phyloP scores from a whole-genome alignment of 2,113 vertebrate genomes.

The Herpetotheres cachinnans region DNA sequence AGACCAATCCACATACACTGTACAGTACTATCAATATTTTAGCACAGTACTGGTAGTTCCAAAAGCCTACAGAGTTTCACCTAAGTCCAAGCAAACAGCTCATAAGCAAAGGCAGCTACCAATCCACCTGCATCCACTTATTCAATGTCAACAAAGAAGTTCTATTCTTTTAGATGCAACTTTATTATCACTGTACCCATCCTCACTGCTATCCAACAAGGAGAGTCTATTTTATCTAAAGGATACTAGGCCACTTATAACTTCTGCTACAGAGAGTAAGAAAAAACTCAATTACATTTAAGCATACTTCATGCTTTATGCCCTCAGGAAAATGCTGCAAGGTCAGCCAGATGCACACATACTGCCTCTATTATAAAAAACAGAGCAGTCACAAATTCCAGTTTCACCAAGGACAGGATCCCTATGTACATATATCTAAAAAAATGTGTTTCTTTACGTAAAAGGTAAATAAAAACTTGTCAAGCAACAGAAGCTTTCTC shows the following conservation, averaged over 20 bases:
- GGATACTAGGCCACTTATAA: not conserved
- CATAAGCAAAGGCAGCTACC: not conserved
- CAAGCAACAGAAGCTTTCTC: not conserved
- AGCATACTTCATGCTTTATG: not conserved
- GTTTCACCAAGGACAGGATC: not conserved
- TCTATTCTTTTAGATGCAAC: not conserved
- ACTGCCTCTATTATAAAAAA: not conserved
- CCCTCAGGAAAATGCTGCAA: not conserved
- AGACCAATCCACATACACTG: not conserved
- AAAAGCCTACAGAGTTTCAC: not conserved
- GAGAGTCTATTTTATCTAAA: not conserved
- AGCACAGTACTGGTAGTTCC: not conserved
- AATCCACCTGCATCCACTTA: not conserved
- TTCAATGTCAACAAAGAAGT: not conserved
- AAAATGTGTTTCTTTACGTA: not conserved
- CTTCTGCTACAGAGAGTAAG: not conserved
- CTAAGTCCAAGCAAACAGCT: not conserved
- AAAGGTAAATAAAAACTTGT: not conserved
- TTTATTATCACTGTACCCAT: not conserved
- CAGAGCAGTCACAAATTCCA: not conserved
- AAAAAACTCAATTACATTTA: not conserved
- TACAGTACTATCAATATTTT: not conserved
- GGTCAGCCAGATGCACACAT: not conserved
- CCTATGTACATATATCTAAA: not conserved
- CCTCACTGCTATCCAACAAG: not conserved